Conservation (phyloP, 2,797 vertebrate genomes). For the Chaunax sp. region DNA sequence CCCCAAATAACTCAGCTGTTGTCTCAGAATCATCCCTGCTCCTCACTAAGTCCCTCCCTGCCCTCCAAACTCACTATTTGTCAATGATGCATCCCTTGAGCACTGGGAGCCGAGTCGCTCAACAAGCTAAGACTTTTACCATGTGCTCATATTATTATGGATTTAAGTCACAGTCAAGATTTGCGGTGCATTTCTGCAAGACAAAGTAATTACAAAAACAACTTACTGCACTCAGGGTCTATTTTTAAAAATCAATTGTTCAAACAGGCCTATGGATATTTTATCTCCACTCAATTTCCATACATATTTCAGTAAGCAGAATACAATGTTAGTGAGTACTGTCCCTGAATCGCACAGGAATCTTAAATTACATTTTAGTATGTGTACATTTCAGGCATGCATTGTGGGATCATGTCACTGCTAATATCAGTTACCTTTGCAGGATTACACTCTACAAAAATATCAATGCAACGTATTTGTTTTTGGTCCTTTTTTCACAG, state of each 20-base stretch:
- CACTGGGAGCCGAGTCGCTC: slow-evolving; percentile 7
- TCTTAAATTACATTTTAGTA: slow-evolving; percentile 23
- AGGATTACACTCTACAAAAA: not conserved
- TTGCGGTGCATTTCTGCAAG: slow-evolving; percentile 20
- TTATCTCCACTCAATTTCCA: not conserved
- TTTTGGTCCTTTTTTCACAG: too few relatives aligned
- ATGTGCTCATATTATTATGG: not conserved
- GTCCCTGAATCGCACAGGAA: slow-evolving; percentile 32
- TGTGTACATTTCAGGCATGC: slow-evolving; percentile 17
- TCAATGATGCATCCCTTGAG: slow-evolving; percentile 27
- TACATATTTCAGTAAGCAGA: slow-evolving; percentile 31
- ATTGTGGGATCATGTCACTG: slow-evolving; percentile 9
- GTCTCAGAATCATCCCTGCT: slow-evolving; percentile 7
- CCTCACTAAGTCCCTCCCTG: slow-evolving; percentile 55
- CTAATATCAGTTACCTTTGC: slow-evolving; percentile 18
- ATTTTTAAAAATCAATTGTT: slow-evolving; percentile 25
- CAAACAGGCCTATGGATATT: slow-evolving; percentile 6
- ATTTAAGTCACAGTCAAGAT: slow-evolving; percentile 28
- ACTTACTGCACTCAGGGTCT: slow-evolving; percentile 4
- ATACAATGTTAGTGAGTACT: slow-evolving; percentile 17
- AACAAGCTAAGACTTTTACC: slow-evolving; percentile 4
- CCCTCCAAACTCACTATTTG: slow-evolving; percentile 45
- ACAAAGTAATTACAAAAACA: slow-evolving; percentile 13
- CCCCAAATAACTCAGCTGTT: too few relatives aligned
- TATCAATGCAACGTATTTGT: too few relatives aligned